A percentile compares a stretch with the other conserved stretches of the same genome.
Evolutionary conservation across 2,888 invertebrate species (phyloP).

Genomic region (Cephus nigrinus): DNA sequence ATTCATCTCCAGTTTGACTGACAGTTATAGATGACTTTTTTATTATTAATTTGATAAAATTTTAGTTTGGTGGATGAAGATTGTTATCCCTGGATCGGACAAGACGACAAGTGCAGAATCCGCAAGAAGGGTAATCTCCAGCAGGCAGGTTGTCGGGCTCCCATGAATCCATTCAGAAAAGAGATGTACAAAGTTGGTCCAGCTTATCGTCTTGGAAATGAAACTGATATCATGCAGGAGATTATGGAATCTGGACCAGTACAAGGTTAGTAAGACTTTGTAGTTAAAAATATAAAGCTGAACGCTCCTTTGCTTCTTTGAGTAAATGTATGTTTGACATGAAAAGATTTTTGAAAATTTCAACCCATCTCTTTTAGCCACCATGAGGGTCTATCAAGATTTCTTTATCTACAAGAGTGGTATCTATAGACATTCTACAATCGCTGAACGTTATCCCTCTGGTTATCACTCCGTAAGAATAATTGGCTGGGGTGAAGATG

Average conservation of each 20-base stretch:
- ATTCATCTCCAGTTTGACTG: conserved; percentile 8
- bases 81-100: conserved; percentile 85
- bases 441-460: conserved; percentile 67
- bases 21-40: conserved; percentile 15
- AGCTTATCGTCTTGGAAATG: conserved; percentile 79
- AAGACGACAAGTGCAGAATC: conserved; percentile 74
- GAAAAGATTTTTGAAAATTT: too few species aligned
- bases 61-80: conserved; percentile 83
- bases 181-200: conserved; percentile 80
- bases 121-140: conserved; percentile 66
- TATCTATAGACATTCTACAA: conserved; percentile 78
- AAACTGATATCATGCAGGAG: conserved; percentile 91
- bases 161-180: conserved; percentile 68
- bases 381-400: conserved; percentile 90
- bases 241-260: conserved; percentile 92
- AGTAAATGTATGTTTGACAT: not conserved
- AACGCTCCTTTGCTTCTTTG: not conserved
- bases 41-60: conserved; percentile 19
- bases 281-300: not conserved
- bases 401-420: conserved; percentile 92
- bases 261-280: conserved; percentile 74
- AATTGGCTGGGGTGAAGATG: conserved; percentile 91
- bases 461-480: conserved; percentile 93
- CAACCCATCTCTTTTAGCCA: conserved; percentile 71
- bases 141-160: conserved; percentile 70